Evolutionary conservation across 2,888 invertebrate genomes (phyloP), one percentile per base, ranked within the genome.

Genomic region (Orthosia incerta): DNA sequence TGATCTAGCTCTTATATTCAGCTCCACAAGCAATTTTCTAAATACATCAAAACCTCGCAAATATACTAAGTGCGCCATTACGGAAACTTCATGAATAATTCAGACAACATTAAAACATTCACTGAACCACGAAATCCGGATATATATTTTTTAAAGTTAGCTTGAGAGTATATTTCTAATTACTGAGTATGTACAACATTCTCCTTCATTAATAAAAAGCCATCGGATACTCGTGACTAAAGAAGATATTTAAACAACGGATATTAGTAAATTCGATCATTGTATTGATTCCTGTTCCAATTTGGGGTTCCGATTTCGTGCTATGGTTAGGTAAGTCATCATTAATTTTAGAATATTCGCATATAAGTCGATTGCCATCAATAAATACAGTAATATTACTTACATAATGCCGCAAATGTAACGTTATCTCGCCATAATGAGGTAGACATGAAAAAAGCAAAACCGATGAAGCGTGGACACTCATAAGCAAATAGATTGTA

Each of bases 341-440:
- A 45, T 23, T 18, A 48, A 53, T 46, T 48, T 51, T 18, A 18
- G 13, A 60, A 63, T 45, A 67, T 62, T 55, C 1, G 50, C 55
- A 55, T 67, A 20, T 60, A 51, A 18, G 66, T 63, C 23, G 12
- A 31, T 60, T 45, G 57, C 67, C 55, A 26, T 59, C 31, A 64
- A 70, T 63, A 63, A 68, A 64, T 72, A 73, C 59, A 55, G 64
- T 76, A 82, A 80, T 79, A 82, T 74, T 86, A 70, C 77, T 89
- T 87, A 85, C 76, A 85, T 87, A 88, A 87, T 79, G 71, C 66
- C n/a, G 88, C 67, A 76, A 83, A 57, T 72, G 80, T 89, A 89
- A 89, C 87, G 84, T 86, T 86, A 89, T 83, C 85, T 83, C 68
- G 71, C 76, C 59, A 85, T 85, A 83, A 86, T 85, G 84, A 83